Conservation (phyloP, 2,113 vertebrate species). For the Gallinago media region DNA sequence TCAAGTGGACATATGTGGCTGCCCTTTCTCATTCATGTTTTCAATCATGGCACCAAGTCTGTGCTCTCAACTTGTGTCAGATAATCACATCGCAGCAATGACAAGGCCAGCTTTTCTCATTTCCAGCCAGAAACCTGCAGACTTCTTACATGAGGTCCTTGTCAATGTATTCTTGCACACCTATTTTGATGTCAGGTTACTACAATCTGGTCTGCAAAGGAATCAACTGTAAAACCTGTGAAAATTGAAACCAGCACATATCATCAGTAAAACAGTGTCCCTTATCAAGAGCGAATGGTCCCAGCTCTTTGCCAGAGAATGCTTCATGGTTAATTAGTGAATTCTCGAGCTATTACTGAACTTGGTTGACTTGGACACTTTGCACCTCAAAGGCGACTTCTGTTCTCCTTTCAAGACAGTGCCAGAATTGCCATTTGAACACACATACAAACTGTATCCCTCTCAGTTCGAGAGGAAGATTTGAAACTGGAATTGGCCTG, state of each 20-base stretch:
- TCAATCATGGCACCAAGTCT: background rate
- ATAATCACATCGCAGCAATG: background rate
- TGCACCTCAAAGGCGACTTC: background rate
- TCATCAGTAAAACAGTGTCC: background rate
- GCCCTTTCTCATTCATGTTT: background rate
- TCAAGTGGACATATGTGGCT: background rate
- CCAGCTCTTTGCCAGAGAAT: background rate
- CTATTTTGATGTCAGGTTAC: background rate
- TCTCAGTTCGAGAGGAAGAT: background rate
- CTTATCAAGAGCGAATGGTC: background rate
- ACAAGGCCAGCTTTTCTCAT: background rate
- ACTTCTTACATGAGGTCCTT: background rate
- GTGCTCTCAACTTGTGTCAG: background rate
- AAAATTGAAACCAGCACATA: background rate
- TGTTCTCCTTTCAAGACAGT: background rate
- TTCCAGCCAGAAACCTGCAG: background rate
- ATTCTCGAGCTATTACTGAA: background rate
- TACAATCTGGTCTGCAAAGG: background rate
- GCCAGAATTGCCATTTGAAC: background rate
- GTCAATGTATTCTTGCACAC: background rate
- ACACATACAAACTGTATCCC: background rate
- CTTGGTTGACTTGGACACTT: background rate
- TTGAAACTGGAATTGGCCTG: background rate
- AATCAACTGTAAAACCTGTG: background rate
- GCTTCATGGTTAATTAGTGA: background rate